phyloP scores from a whole-genome alignment of 1,140 invertebrate genomes.

The Lepidurus packardi region DNA sequence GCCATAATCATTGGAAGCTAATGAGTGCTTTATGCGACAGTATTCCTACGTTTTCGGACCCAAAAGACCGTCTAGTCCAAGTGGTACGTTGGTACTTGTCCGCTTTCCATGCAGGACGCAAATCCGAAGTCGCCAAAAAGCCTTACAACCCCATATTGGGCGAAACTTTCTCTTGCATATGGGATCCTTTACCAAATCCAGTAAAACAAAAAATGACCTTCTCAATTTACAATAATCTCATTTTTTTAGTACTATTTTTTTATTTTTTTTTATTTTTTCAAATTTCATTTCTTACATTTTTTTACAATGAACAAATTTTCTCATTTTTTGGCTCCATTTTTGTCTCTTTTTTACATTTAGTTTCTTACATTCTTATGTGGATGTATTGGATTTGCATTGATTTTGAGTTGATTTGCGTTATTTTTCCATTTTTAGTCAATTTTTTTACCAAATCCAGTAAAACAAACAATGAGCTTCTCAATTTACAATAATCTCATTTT shows the following conservation, averaged over 20 bases:
- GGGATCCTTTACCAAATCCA: constrained; percentile 51
- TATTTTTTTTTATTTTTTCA: neutral
- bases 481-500: neutral
- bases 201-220: neutral
- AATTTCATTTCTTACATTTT: neutral
- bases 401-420: neutral
- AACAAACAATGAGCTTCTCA: neutral
- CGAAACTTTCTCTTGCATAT: constrained; percentile 86
- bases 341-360: neutral
- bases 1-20: neutral
- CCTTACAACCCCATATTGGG: constrained; percentile 96
- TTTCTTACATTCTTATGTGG: neutral
- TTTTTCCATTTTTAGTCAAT: neutral
- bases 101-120: constrained; percentile 92
- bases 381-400: neutral
- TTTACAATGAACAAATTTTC: too few relatives aligned
- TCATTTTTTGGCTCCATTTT: too few relatives aligned
- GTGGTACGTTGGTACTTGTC: constrained; percentile 91
- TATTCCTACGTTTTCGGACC: constrained; percentile 53
- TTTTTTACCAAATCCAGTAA: neutral
- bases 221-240: neutral
- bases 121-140: constrained; percentile 90
- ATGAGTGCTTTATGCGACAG: neutral
- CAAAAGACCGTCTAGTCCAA: constrained; percentile 86
- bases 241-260: neutral